These are phyloP conservation scores for Melieria crassipennis DNA, from an alignment of 2,888 invertebrate species.

Conservation along the genomic window DNA sequence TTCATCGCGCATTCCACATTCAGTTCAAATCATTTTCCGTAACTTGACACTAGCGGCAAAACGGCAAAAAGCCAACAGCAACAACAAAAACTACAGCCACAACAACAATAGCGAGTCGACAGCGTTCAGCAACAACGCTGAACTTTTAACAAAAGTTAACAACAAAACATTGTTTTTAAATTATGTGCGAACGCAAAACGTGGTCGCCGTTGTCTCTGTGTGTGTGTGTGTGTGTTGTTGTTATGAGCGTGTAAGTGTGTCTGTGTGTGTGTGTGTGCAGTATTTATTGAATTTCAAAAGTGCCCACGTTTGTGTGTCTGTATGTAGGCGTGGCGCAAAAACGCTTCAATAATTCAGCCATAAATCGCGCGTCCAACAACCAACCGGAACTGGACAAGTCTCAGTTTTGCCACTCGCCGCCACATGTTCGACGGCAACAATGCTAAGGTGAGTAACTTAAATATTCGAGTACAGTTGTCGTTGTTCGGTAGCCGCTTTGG, in stretches of 20 bases:
- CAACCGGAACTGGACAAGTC: too few species aligned
- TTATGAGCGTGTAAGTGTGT: not conserved
- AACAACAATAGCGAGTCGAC: not conserved
- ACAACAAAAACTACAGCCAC: not conserved
- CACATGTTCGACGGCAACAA: too few species aligned
- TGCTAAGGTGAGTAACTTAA: too few species aligned
- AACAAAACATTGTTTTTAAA: too few species aligned
- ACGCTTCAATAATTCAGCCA: too few species aligned
- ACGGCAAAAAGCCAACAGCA: not conserved
- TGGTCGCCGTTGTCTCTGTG: conserved; percentile 1
- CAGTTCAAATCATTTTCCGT: not conserved
- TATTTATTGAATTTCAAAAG: not conserved
- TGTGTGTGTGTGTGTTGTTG: conserved; percentile 2
- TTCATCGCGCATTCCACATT: too few species aligned
- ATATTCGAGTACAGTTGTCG: too few species aligned
- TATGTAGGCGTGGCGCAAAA: too few species aligned
- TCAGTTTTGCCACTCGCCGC: too few species aligned
- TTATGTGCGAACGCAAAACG: not conserved
- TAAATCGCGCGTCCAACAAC: too few species aligned
- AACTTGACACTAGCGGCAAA: conserved; percentile 7
- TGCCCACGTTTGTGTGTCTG: too few species aligned
- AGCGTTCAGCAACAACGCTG: not conserved
- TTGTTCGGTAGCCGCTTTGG: too few species aligned
- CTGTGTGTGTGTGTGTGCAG: not conserved
- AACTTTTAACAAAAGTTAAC: not conserved